phyloP scores from a whole-genome alignment of 2,888 invertebrate genomes.

The Tinea semifulvella region DNA sequence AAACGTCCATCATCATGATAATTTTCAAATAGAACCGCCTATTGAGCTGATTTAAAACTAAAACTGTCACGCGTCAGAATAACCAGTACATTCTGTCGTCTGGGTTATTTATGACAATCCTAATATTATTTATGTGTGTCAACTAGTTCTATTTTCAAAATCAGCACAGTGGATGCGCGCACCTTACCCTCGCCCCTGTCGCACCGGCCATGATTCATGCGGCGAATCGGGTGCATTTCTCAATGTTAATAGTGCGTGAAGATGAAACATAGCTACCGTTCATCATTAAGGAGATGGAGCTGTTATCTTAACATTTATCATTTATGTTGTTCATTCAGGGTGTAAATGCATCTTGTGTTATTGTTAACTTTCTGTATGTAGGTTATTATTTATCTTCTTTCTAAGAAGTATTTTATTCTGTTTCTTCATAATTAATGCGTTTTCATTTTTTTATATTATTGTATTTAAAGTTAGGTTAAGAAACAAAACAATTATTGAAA shows the following conservation, averaged over 20 bases:
- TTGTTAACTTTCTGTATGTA: not conserved
- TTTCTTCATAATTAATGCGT: too few relatives aligned
- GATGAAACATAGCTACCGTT: slow-evolving; percentile 26
- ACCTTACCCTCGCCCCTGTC: slow-evolving; percentile 17
- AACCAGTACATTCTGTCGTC: slow-evolving; percentile 12
- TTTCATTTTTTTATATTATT: too few relatives aligned
- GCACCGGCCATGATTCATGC: slow-evolving; percentile 37
- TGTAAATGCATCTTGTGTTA: not conserved
- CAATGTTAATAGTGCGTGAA: slow-evolving; percentile 29
- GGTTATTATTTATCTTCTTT: too few relatives aligned
- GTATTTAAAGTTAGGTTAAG: too few relatives aligned
- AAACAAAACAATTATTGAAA: too few relatives aligned
- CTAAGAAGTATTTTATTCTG: too few relatives aligned
- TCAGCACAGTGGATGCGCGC: slow-evolving; percentile 32
- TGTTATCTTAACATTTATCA: slow-evolving; percentile 10
- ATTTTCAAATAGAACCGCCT: not conserved
- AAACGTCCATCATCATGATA: too few relatives aligned
- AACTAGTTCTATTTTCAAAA: slow-evolving; percentile 54
- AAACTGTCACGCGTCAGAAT: slow-evolving; percentile 1
- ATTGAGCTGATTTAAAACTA: not conserved
- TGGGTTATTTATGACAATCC: slow-evolving; percentile 42
- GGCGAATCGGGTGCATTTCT: slow-evolving; percentile 40
- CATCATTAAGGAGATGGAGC: slow-evolving; percentile 9
- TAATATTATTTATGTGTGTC: slow-evolving; percentile 61
- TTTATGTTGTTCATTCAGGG: not conserved